Percentiles rank a stretch among this genome's conserved stretches.
phyloP scores from a whole-genome alignment of 2,888 invertebrate species.

The Hyalella azteca region DNA sequence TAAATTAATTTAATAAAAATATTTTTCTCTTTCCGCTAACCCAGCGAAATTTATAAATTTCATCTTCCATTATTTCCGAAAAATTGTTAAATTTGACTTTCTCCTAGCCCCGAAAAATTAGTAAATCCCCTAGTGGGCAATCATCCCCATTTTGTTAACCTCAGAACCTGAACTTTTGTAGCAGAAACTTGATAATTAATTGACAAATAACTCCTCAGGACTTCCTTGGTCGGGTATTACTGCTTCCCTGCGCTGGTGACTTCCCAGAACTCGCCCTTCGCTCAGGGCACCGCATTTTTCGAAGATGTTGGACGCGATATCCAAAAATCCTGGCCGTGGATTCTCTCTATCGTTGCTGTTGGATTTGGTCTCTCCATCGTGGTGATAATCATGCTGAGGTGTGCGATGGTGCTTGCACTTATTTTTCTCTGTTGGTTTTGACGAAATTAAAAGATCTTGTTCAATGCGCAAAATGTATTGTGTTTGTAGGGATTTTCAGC shows the following conservation, averaged over 20 bases:
- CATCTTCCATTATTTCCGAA: too few species aligned
- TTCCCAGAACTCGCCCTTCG: not conserved
- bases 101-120: too few species aligned
- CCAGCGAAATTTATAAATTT: too few species aligned
- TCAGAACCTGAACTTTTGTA: too few species aligned
- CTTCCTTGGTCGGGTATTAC: constrained; percentile 27
- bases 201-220: not conserved
- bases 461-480: too few species aligned
- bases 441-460: not conserved
- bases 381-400: constrained; percentile 50
- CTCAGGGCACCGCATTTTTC: constrained; percentile 60
- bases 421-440: not conserved
- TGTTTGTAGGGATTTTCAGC: too few species aligned
- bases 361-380: constrained; percentile 66
- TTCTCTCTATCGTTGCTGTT: constrained; percentile 69
- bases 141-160: too few species aligned
- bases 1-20: too few species aligned
- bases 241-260: constrained; percentile 41
- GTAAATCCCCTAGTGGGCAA: too few species aligned
- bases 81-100: too few species aligned
- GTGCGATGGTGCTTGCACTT: not conserved
- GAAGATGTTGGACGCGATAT: constrained; percentile 71
- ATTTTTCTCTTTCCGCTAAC: too few species aligned
- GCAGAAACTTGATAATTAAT: not conserved
- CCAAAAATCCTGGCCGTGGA: constrained; percentile 68